Evolutionary conservation across 1,140 invertebrate genomes (phyloP).

Genomic region (Triops longicaudatus): DNA sequence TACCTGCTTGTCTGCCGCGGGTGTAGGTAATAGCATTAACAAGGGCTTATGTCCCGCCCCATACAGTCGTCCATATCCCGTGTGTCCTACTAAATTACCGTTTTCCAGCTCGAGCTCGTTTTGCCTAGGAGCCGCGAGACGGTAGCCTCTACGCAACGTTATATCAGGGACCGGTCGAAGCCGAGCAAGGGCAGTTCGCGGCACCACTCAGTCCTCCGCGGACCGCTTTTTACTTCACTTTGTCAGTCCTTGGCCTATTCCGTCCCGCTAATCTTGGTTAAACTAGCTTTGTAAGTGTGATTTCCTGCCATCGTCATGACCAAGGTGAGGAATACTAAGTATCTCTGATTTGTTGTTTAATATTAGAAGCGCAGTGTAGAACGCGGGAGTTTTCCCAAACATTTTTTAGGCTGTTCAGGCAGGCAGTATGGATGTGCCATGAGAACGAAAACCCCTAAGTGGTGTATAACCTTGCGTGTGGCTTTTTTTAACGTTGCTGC

Average conservation of each 20-base stretch:
- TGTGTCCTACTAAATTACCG: constrained; percentile 3
- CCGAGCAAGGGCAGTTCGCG: constrained; percentile 9
- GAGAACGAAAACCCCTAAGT: neutral
- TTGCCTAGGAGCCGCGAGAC: constrained; percentile 1
- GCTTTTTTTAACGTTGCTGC: neutral
- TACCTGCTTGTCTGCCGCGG: neutral
- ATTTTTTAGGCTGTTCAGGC: neutral
- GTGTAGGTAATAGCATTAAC: neutral
- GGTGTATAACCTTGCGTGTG: neutral
- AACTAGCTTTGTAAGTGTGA: neutral
- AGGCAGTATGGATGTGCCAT: neutral
- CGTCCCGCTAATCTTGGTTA: neutral
- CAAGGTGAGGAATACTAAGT: neutral
- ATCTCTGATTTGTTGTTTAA: neutral
- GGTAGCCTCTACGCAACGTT: neutral
- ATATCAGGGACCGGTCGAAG: constrained; percentile 9
- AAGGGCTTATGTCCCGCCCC: neutral
- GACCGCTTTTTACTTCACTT: neutral
- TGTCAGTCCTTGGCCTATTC: constrained; percentile 2
- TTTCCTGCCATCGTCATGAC: neutral
- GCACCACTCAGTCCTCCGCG: neutral
- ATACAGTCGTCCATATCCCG: neutral
- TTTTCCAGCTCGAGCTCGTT: neutral
- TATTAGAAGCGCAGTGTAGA: neutral
- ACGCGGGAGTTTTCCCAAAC: neutral